A percentile compares a stretch with the other conserved stretches of the same genome.
Conservation (phyloP, 2,797 vertebrate species). For the Rhinogobio ventralis region DNA sequence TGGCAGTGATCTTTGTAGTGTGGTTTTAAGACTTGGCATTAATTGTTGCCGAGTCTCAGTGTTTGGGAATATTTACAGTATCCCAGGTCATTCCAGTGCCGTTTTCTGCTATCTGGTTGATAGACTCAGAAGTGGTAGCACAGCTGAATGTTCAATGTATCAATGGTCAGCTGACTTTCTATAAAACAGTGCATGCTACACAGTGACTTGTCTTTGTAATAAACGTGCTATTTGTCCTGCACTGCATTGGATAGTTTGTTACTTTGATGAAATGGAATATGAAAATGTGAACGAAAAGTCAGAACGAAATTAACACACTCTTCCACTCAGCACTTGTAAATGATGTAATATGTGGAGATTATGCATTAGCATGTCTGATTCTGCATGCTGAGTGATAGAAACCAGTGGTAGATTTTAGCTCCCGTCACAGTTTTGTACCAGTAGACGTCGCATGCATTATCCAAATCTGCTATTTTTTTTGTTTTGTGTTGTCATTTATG, state of each 20-base stretch:
- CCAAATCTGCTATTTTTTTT: conserved; percentile 22
- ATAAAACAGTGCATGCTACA: conserved; percentile 61
- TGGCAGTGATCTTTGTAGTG: conserved; percentile 27
- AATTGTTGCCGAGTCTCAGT: conserved; percentile 1
- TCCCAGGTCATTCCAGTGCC: conserved; percentile 40
- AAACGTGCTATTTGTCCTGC: conserved; percentile 53
- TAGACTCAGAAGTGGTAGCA: conserved; percentile 50
- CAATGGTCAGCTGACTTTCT: conserved; percentile 33
- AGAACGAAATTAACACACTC: conserved; percentile 12
- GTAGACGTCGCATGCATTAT: conserved; percentile 2
- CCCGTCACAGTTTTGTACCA: background rate
- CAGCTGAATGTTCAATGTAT: conserved; percentile 45
- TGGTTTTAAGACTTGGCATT: conserved; percentile 22
- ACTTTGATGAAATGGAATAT: background rate
- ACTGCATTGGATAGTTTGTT: conserved; percentile 49
- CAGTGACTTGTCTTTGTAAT: conserved; percentile 50
- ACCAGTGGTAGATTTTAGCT: conserved; percentile 35
- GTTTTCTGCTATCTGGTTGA: conserved; percentile 48
- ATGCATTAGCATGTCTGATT: conserved; percentile 50
- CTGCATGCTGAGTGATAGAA: conserved; percentile 37
- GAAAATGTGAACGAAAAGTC: background rate
- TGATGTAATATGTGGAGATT: conserved; percentile 39
- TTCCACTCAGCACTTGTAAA: conserved; percentile 39
- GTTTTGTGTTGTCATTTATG: conserved; percentile 4
- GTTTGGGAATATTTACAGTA: conserved; percentile 28